Conservation (phyloP, 2,888 invertebrate genomes). For the Suillia variegata region DNA sequence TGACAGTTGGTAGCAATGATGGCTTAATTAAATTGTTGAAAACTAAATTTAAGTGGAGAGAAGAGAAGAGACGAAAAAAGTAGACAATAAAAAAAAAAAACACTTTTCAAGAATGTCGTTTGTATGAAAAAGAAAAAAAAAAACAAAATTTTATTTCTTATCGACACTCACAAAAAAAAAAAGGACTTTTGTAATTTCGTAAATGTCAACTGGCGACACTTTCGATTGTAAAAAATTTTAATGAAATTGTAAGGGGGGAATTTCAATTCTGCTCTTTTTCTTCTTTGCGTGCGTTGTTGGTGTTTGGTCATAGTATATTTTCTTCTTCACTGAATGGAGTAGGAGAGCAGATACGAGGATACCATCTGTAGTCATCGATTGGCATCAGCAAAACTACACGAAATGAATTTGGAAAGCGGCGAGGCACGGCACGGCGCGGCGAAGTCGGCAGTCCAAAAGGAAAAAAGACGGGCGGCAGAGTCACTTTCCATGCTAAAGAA, state of each 20-base stretch:
- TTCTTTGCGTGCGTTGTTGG: no score
- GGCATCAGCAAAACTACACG: no score
- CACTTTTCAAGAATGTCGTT: background rate
- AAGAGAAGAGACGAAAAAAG: no score
- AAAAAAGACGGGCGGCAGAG: background rate
- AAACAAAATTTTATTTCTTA: no score
- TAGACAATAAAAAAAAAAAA: no score
- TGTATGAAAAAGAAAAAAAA: no score
- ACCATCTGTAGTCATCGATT: constrained; percentile 14
- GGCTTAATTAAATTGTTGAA: constrained; percentile 53
- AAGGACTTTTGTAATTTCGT: constrained; percentile 13
- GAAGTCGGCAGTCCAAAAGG: constrained; percentile 1
- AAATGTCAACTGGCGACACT: constrained; percentile 42
- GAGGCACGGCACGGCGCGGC: no score
- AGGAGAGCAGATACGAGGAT: background rate
- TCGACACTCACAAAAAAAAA: no score
- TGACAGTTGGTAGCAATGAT: constrained; percentile 38
- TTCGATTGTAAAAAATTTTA: constrained; percentile 33
- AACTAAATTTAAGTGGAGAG: no score
- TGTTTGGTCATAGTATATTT: no score
- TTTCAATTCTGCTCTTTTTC: constrained; percentile 27
- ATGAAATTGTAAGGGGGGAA: constrained; percentile 40
- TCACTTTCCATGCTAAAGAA: constrained; percentile 7
- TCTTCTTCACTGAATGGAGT: constrained; percentile 4
- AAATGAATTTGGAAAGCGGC: constrained; percentile 17